A percentile compares a stretch with the other conserved stretches of the same genome.
Evolutionary conservation across 2,888 invertebrate genomes (phyloP).

Genomic region (Drosophila mayaguana): DNA sequence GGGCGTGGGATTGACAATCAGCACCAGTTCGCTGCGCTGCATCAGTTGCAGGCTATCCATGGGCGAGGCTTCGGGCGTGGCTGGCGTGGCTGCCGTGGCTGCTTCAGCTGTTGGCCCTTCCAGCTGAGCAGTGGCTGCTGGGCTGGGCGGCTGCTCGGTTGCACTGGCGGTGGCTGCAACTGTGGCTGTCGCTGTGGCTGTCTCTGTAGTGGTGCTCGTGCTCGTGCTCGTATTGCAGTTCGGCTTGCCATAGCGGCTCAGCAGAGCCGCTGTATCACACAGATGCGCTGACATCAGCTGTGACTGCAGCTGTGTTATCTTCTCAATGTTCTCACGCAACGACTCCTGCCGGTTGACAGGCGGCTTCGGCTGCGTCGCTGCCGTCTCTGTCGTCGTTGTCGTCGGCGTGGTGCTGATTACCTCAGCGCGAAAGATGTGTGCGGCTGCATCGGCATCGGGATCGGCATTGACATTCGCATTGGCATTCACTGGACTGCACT

Average conservation of each 20-base stretch:
- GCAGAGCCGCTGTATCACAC: constrained; percentile 72
- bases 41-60: constrained; percentile 86
- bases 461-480: constrained; percentile 35
- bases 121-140: constrained; percentile 15
- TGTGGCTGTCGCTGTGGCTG: constrained; percentile 8
- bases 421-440: constrained; percentile 83
- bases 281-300: constrained; percentile 85
- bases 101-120: constrained; percentile 4
- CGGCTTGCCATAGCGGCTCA: constrained; percentile 52
- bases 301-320: constrained; percentile 85
- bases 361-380: constrained; percentile 36
- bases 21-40: constrained; percentile 88
- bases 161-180: background rate
- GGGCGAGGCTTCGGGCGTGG: constrained; percentile 48
- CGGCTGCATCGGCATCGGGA: constrained; percentile 30
- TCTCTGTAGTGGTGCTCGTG: constrained; percentile 12
- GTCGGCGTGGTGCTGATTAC: constrained; percentile 82
- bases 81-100: constrained; percentile 27
- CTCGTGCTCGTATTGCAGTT: background rate
- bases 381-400: constrained; percentile 42
- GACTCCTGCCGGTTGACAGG: constrained; percentile 83
- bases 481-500: constrained; percentile 65
- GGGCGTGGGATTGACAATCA: constrained; percentile 87
- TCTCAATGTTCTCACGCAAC: constrained; percentile 84
- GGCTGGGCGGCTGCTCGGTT: constrained; percentile 21